A percentile compares a stretch with the other conserved stretches of the same genome.
Conservation (phyloP, 2,888 invertebrate species). For the Chrysomela aeneicollis region DNA sequence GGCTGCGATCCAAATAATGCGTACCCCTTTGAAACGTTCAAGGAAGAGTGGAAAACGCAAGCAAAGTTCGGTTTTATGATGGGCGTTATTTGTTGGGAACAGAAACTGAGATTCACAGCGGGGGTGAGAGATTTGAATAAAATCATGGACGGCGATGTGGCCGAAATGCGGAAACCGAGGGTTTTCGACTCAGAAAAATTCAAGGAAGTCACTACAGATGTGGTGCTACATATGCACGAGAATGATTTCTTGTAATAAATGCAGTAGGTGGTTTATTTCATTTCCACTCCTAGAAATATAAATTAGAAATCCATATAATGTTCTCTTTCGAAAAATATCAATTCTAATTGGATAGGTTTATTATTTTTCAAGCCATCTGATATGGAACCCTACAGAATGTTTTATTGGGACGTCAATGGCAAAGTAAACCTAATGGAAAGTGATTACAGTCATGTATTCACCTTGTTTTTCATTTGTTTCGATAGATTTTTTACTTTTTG, state of each 20-base stretch:
- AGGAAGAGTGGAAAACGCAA: constrained; percentile 46
- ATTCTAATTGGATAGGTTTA: too few species aligned
- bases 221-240: constrained; percentile 20
- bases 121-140: constrained; percentile 14
- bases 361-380: too few species aligned
- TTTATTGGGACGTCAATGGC: too few species aligned
- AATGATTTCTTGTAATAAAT: constrained; percentile 22
- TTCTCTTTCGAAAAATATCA: too few species aligned
- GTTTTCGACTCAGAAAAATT: constrained; percentile 5
- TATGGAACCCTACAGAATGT: too few species aligned
- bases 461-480: too few species aligned
- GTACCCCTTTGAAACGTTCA: constrained; percentile 48
- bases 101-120: constrained; percentile 9
- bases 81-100: constrained; percentile 15
- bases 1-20: constrained; percentile 47
- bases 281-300: too few species aligned
- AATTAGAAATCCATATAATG: too few species aligned
- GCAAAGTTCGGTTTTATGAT: constrained; percentile 23
- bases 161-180: neutral
- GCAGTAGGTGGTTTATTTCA: too few species aligned
- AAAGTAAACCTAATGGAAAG: too few species aligned
- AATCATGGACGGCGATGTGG: constrained; percentile 11
- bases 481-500: too few species aligned
- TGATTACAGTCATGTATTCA: too few species aligned
- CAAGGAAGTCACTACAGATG: neutral